phyloP scores from a whole-genome alignment of 1,140 invertebrate genomes.

The Micrasema minimum region DNA sequence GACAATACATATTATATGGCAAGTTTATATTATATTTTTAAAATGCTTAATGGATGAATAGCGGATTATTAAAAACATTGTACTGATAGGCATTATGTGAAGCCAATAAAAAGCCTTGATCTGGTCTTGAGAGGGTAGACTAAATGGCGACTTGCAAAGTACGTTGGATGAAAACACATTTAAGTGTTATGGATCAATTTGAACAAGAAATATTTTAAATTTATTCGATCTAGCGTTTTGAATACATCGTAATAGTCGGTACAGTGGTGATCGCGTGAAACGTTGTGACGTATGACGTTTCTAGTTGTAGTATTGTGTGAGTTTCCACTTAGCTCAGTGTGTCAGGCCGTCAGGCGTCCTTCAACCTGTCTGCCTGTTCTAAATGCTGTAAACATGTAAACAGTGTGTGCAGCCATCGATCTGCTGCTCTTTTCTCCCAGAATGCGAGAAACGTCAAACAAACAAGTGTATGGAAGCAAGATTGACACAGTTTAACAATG shows the following conservation, averaged over 20 bases:
- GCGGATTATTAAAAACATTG: no score
- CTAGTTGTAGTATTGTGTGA: neutral
- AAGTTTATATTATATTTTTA: no score
- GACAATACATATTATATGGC: no score
- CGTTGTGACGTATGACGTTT: conserved; percentile 22
- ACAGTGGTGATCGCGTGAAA: conserved; percentile 1
- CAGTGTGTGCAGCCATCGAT: neutral
- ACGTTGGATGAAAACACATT: neutral
- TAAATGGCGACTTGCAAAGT: conserved; percentile 24
- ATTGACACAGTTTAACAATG: neutral
- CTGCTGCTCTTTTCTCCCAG: neutral
- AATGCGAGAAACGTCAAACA: neutral
- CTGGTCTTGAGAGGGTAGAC: neutral
- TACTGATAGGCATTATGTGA: no score
- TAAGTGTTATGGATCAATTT: neutral
- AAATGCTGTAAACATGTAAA: conserved; percentile 10
- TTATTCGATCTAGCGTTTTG: no score
- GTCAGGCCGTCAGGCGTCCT: neutral
- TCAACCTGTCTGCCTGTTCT: neutral
- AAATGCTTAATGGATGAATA: no score
- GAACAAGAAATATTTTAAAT: no score
- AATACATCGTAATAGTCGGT: no score
- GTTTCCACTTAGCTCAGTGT: neutral
- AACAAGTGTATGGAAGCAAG: neutral
- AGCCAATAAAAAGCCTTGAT: conserved; percentile 17